Evolutionary conservation across 2,797 vertebrate genomes (phyloP).

Genomic region (Dendrocincla fuliginosa): DNA sequence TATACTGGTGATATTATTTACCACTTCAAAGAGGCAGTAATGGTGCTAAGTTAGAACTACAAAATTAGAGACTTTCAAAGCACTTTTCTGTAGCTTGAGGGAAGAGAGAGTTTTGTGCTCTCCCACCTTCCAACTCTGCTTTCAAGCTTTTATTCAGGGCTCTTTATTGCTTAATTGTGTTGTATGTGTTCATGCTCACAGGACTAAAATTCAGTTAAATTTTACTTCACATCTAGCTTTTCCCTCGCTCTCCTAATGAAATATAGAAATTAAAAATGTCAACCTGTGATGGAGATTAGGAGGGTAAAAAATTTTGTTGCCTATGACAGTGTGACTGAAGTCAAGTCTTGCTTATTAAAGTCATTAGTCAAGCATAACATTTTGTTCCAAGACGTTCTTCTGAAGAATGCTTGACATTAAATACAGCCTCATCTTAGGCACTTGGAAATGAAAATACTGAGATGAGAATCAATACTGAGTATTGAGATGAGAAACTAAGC

Average conservation of each 20-base stretch:
- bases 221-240: background rate
- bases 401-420: background rate
- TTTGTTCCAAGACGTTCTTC: background rate
- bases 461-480: background rate
- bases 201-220: background rate
- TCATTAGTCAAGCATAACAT: background rate
- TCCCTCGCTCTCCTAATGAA: background rate
- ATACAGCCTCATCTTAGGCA: background rate
- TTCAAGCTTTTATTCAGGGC: background rate
- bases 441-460: background rate
- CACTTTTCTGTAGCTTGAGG: background rate
- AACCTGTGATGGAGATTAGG: background rate
- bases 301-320: constrained; percentile 1
- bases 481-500: background rate
- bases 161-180: background rate
- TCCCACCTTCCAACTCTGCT: background rate
- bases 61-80: background rate
- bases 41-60: background rate
- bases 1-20: background rate
- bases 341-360: constrained; percentile 18
- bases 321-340: constrained; percentile 10
- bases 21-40: background rate
- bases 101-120: background rate
- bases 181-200: background rate
- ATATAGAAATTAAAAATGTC: background rate